Evolutionary conservation across 1,140 invertebrate genomes (phyloP), one percentile per base, ranked within the genome.

Genomic region (Uloborus diversus): DNA sequence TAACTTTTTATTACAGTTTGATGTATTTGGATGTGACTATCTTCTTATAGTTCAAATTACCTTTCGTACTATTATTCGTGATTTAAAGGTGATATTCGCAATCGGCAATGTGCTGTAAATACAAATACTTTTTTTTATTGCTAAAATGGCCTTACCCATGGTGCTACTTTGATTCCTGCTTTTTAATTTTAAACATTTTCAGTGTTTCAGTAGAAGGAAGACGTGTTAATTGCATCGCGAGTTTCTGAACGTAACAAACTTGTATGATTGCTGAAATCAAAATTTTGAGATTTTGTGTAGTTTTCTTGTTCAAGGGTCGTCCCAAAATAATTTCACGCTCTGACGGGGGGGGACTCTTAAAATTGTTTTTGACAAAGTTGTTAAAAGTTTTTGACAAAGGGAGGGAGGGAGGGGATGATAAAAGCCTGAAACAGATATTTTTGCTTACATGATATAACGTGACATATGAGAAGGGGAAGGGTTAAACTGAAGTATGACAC

Each of bases 61-160:
- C 17, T 42, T 9, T 9, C 7, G 7, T 42, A 7, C 7, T 42
- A 9, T 42, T 42, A 9, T 9, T 42, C 37, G 7, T 42, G 17
- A 42, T 42, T 42, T 42, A 42, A 9, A 42, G 17, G 17, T 42
- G 17, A 42, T 17, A 42, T 42, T 7, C 37, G 7, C 7, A 42
- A 42, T 42, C 17, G 17, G 49, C 49, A n/a, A 9, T 1, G 11
- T 20, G 23, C 49, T 53, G 23, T n/a, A 20, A 53, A n/a, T n/a
- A 53, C 49, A 53, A 53, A 53, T n/a, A 53, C 5, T 53, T 53
- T 53, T 7, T n/a, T 53, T 53, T n/a, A 20, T 14, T 53, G 23
- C 7, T 17, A 23, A 25, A 27, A 25, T 28, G n/a, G 42, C 73
- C 47, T 78, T 78, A 66, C 49, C 73, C 62, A 78, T 78, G 73